Percentiles rank a stretch among this genome's conserved stretches.
phyloP scores from a whole-genome alignment of 2,113 vertebrate genomes.

The Peromyscus leucopus region DNA sequence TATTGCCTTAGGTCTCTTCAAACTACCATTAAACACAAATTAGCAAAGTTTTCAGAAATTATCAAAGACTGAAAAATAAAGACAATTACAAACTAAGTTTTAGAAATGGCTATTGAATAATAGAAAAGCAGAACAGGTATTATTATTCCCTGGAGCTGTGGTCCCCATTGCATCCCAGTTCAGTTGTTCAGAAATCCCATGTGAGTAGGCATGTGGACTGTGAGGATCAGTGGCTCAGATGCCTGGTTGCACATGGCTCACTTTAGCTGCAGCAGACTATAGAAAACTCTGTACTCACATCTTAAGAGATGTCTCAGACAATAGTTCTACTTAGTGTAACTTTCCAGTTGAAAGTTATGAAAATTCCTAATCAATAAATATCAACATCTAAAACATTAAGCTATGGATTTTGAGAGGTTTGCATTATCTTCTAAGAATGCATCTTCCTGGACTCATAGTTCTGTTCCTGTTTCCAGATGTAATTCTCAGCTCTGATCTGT shows the following conservation, averaged over 20 bases:
- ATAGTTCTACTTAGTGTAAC: neutral
- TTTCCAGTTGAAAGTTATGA: neutral
- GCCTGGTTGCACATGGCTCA: neutral
- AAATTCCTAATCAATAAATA: neutral
- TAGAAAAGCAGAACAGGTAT: neutral
- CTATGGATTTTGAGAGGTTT: neutral
- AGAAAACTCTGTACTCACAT: neutral
- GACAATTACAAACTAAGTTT: neutral
- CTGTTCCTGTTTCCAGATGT: neutral
- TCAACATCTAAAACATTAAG: neutral
- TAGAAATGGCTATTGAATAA: neutral
- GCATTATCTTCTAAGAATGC: neutral
- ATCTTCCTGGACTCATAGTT: neutral
- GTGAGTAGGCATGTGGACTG: neutral
- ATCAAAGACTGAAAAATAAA: neutral
- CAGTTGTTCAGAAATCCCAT: neutral
- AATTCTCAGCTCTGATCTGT: neutral
- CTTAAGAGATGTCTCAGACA: neutral
- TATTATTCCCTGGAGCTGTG: neutral
- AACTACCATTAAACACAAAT: neutral
- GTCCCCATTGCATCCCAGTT: accelerated
- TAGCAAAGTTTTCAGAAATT: neutral
- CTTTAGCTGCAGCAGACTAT: neutral
- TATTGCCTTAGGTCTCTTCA: neutral
- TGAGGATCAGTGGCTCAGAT: neutral